Evolutionary conservation across 2,888 invertebrate species (phyloP), one percentile per base, ranked within the genome.

Genomic region (Caenorhabditis sp.): DNA sequence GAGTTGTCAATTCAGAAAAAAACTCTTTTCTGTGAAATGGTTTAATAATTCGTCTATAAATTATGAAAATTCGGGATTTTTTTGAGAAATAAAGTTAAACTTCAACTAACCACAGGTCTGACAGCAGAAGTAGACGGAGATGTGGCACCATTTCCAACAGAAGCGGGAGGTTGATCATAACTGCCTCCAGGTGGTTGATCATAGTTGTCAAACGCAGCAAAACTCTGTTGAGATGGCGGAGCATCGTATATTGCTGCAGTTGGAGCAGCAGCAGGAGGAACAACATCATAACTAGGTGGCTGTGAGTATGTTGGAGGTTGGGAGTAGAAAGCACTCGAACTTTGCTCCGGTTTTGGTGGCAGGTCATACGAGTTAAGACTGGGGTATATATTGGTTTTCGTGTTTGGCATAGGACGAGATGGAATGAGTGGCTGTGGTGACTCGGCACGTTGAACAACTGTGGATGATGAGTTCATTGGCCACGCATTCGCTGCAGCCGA

Each of bases 381-480:
- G 17, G 67, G 64, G 54, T 70, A 70, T 17, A 65, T 25, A 10
- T 63, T 56, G 43, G 14, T 43, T 49, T 70, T 70, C 20, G 70
- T 67, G 3, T 59, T 43, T 0, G 79, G 68, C n/a, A 63, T 43
- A 3, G 43, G 43, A 12, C 43, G 43, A 43, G 74, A 74, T 20
- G 80, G 80, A 36, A 80, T 76, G 21, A 78, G 53, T 7, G 80
- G 80, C 38, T 75, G 78, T 4, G 80, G 80, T 1, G 80, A 80
- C 38, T 80, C 80, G 20, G 21, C 25, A 8, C 43, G 43, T 43
- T 43, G 43, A 43, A 43, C 43, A 10, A 43, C 17, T 12, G 43
- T 17, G 17, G 43, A 43, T 3, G 43, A 43, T 25, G 60, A 25
- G 1, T 26, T 43, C n/a, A 36, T 64, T 17, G 67, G 58, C 72